phyloP scores from a whole-genome alignment of 37 sponge, comb jelly and placozoan genomes.

The Axinella damicornis region DNA sequence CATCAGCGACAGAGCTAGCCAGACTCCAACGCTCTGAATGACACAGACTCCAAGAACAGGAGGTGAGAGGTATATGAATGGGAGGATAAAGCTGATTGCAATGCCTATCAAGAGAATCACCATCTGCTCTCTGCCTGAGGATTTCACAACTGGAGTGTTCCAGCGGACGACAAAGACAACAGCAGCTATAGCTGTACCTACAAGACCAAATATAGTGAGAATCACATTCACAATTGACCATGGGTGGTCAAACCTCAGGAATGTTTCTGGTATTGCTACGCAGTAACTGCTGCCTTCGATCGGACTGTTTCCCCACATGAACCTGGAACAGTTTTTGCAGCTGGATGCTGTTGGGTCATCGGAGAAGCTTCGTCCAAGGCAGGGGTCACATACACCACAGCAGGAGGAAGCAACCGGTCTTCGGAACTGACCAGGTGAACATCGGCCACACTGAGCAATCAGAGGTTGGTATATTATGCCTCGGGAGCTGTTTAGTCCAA shows the following conservation, averaged over 20 bases:
- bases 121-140: constrained; percentile 66
- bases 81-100: constrained; percentile 24
- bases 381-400: constrained; percentile 59
- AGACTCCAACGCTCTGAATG: constrained; percentile 42
- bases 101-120: constrained; percentile 45
- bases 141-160: constrained; percentile 56
- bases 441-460: background rate
- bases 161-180: constrained; percentile 25
- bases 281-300: constrained; percentile 55
- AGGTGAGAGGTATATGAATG: constrained; percentile 31
- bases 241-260: background rate
- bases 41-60: constrained; percentile 35
- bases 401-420: constrained; percentile 5
- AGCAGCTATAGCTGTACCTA: background rate
- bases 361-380: constrained; percentile 41
- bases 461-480: background rate
- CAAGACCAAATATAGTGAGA: constrained; percentile 19
- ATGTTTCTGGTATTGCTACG: constrained; percentile 26
- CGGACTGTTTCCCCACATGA: constrained; percentile 71
- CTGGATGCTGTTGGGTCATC: background rate
- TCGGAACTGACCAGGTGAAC: constrained; percentile 16
- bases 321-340: no score
- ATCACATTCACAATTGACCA: constrained; percentile 6
- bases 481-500: background rate
- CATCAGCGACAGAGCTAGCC: constrained; percentile 54